Evolutionary conservation across 2,888 invertebrate genomes (phyloP), one percentile per base, ranked within the genome.

Genomic region (Crocallis elinguaria): DNA sequence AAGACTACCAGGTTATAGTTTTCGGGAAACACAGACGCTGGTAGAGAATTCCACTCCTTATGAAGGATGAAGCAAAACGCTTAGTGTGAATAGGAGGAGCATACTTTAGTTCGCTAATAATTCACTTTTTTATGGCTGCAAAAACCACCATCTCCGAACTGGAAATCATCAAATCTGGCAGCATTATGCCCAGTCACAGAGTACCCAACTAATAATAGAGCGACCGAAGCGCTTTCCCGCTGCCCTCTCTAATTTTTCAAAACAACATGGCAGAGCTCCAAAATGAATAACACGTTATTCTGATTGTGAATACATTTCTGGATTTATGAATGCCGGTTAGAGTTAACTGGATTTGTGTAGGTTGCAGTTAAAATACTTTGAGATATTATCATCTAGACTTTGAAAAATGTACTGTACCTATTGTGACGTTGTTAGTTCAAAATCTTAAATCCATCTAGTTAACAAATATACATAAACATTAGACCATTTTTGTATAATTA

Each of bases 221-320:
- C 30, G 21, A 30, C 17, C 49, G 52, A 57, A 65, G 62, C 66
- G 65, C 58, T 59, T 66, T 54, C 19, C 32, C 17, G 32, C 67
- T 65, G 49, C 62, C 64, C 74, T 69, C 77, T 79, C 75, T 77
- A 84, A 84, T 87, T 88, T 86, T 86, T 86, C 79, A 86, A 85
- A 86, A 85, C 82, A 80, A 76, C 74, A 81, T 88, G 87, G 87
- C 87, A 74, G 35, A 12, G 69, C 55, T 84, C 87, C 87, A 86
- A 85, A 56, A 74, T 75, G 74, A 73, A 77, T 77, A 82, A 75
- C 79, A 75, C 71, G 75, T 73, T 76, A 72, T 71, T 75, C 73
- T 71, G 77, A 77, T 77, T 79, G 75, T 68, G 81, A 73, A 77
- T 73, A 74, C 72, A 73, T 73, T 71, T 69, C 57, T 66, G 48